These are phyloP conservation scores for Meloidogyne floridensis DNA, from an alignment of 1,140 invertebrate species.

Conservation along the genomic window DNA sequence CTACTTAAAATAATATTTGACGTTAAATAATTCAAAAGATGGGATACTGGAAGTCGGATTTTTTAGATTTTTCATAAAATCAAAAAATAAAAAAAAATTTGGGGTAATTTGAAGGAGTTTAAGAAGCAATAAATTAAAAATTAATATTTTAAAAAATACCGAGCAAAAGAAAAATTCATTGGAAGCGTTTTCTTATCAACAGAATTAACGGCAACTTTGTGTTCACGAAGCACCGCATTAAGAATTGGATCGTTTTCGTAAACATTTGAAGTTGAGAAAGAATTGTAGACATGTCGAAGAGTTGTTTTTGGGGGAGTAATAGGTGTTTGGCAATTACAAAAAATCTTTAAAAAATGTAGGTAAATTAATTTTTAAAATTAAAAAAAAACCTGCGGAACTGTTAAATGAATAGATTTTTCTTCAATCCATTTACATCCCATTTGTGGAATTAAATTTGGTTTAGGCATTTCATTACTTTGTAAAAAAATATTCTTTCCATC, in stretches of 20 bases:
- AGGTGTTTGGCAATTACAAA: slow-evolving; percentile 25
- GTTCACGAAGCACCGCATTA: not conserved
- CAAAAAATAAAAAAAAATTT: too few relatives aligned
- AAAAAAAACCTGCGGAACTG: slow-evolving; percentile 15
- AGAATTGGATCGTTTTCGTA: slow-evolving; percentile 34
- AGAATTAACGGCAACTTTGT: not conserved
- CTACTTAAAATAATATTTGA: too few relatives aligned
- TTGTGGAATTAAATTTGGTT: slow-evolving; percentile 4
- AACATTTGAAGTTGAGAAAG: slow-evolving; percentile 10
- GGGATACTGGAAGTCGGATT: too few relatives aligned
- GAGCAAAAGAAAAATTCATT: slow-evolving; percentile 5
- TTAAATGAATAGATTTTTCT: slow-evolving; percentile 18
- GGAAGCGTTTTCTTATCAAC: not conserved
- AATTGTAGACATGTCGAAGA: slow-evolving; percentile 28
- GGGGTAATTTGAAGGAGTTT: not conserved
- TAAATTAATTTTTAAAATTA: not conserved
- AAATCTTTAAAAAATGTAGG: slow-evolving; percentile 3
- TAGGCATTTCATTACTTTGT: slow-evolving; percentile 9
- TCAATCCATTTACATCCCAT: slow-evolving; percentile 29
- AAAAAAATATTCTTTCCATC: slow-evolving; percentile 31
- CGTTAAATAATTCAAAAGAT: not conserved
- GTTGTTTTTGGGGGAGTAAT: not conserved
- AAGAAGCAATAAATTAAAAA: not conserved
- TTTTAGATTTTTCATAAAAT: too few relatives aligned
- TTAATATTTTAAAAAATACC: not conserved